Conservation (phyloP, 2,113 vertebrate genomes). For the Acinonyx jubatus region DNA sequence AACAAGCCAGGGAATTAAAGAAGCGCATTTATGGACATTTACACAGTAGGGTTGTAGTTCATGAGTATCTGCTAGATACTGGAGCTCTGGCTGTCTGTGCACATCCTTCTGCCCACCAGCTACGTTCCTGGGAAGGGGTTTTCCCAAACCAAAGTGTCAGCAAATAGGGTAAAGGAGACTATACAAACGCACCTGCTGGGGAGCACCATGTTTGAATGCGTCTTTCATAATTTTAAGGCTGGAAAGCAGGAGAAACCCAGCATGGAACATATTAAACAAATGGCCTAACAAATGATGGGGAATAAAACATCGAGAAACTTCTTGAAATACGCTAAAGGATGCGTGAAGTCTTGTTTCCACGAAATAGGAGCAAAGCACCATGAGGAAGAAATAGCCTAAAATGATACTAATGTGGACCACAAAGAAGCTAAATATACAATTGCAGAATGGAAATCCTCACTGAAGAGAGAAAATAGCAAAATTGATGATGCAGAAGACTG, state of each 20-base stretch:
- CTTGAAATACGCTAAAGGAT: not conserved
- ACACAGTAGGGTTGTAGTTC: not conserved
- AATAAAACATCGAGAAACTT: not conserved
- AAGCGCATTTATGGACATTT: not conserved
- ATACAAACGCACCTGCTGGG: not conserved
- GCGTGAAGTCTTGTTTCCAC: not conserved
- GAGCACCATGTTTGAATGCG: not conserved
- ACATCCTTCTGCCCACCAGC: not conserved
- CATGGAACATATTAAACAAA: not conserved
- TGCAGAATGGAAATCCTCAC: conserved; percentile 16
- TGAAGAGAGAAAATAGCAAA: not conserved
- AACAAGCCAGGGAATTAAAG: not conserved
- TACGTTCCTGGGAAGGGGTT: not conserved
- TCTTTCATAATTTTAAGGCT: not conserved
- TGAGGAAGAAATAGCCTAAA: not conserved
- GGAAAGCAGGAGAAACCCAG: not conserved
- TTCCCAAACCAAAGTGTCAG: not conserved
- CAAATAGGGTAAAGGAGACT: not conserved
- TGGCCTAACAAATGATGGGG: not conserved
- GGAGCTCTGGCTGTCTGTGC: not conserved
- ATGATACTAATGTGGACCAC: not conserved
- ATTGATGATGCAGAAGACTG: not conserved
- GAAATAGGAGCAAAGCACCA: not conserved
- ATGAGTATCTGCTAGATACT: not conserved
- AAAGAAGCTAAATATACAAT: not conserved